Percentiles rank a stretch among this genome's conserved stretches.
These are phyloP conservation scores for Syrphus vitripennis DNA, from an alignment of 2,888 invertebrate genomes.

Conservation along the genomic window DNA sequence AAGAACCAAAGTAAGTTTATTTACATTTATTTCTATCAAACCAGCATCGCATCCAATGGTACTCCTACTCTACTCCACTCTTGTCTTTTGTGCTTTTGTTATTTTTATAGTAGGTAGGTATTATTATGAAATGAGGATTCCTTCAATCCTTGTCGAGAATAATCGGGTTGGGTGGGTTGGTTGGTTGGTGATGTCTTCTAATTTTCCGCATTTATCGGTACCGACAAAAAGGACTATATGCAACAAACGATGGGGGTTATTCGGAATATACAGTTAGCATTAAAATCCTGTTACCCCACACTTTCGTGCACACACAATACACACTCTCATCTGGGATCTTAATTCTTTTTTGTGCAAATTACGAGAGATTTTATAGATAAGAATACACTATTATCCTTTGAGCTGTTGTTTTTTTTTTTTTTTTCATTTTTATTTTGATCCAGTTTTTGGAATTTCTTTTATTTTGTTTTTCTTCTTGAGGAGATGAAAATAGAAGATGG, in stretches of 20 bases:
- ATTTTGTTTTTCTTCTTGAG: not conserved
- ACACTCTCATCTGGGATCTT: constrained; percentile 4
- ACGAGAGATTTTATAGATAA: constrained; percentile 15
- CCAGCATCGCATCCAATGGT: not conserved
- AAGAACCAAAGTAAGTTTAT: constrained; percentile 49
- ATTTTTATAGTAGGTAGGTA: not conserved
- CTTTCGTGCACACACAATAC: too few species aligned
- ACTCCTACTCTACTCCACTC: too few species aligned
- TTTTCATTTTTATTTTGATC: not conserved
- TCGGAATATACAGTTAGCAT: not conserved
- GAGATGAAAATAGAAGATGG: not conserved
- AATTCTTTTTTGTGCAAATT: constrained; percentile 46
- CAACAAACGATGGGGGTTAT: not conserved
- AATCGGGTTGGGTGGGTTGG: not conserved
- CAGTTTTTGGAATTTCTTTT: not conserved
- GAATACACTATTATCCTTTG: constrained; percentile 43
- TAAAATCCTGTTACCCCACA: constrained; percentile 5
- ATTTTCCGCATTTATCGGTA: constrained; percentile 1
- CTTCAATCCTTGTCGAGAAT: not conserved
- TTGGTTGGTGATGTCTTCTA: not conserved
- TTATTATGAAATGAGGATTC: not conserved
- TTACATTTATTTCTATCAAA: constrained; percentile 16
- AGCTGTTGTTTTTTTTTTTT: constrained; percentile 21
- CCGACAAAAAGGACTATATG: not conserved
- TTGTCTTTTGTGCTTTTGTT: constrained; percentile 7